These are phyloP conservation scores for Poeciliopsis infans DNA, from an alignment of 2,797 vertebrate genomes.

Conservation along the genomic window DNA sequence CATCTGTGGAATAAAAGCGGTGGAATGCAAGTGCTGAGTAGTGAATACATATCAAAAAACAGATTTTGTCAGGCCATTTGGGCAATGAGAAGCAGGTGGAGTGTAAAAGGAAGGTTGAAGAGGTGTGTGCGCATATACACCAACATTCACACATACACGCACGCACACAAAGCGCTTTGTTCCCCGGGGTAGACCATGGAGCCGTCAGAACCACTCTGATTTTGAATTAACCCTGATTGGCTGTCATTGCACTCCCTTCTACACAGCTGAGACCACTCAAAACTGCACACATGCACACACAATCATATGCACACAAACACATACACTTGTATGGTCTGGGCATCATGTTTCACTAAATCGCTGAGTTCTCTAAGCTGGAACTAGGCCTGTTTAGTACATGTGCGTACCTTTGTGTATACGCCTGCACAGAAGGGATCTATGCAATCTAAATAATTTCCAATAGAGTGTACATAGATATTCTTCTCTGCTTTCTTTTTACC, in stretches of 20 bases:
- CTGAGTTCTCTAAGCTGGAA: slow-evolving; percentile 67
- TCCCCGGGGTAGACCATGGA: slow-evolving; percentile 69
- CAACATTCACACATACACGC: slow-evolving; percentile 37
- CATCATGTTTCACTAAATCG: slow-evolving; percentile 78
- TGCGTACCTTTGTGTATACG: slow-evolving; percentile 43
- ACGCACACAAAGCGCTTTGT: slow-evolving; percentile 66
- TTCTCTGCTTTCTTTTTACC: slow-evolving; percentile 7
- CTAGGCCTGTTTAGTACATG: slow-evolving; percentile 66
- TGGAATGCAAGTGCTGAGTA: slow-evolving; percentile 70
- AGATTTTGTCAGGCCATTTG: slow-evolving; percentile 70
- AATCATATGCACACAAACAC: slow-evolving; percentile 37
- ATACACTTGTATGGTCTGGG: slow-evolving; percentile 62
- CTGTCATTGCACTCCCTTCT: slow-evolving; percentile 77
- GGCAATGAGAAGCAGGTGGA: slow-evolving; percentile 80
- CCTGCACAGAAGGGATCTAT: slow-evolving; percentile 39
- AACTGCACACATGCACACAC: slow-evolving; percentile 46
- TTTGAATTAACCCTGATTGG: slow-evolving; percentile 81
- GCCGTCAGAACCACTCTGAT: slow-evolving; percentile 80
- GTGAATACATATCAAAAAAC: slow-evolving; percentile 67
- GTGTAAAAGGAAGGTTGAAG: slow-evolving; percentile 67
- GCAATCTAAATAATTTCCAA: slow-evolving; percentile 37
- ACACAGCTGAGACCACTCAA: slow-evolving; percentile 81
- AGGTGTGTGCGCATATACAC: slow-evolving; percentile 55
- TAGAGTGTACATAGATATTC: not conserved
- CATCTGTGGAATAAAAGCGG: slow-evolving; percentile 62